Evolutionary conservation across 2,888 invertebrate genomes (phyloP).

Genomic region (Fragum sueziense): DNA sequence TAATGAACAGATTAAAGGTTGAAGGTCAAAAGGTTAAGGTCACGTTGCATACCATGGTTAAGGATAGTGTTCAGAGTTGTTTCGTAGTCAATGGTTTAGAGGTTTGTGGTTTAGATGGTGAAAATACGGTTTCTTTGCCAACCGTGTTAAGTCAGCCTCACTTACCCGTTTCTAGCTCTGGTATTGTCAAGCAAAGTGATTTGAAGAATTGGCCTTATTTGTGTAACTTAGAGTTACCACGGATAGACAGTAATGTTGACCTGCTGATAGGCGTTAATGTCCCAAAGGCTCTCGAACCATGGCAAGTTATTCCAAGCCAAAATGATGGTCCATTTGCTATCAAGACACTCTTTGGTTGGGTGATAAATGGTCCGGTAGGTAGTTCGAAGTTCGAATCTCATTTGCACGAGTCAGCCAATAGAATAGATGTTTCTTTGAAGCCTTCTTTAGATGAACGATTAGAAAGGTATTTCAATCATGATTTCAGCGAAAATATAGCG

Average conservation of each 20-base stretch:
- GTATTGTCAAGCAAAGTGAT: constrained; percentile 9
- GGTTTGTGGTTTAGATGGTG: constrained; percentile 28
- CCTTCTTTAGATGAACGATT: not conserved
- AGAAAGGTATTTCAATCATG: not conserved
- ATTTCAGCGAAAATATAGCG: not conserved
- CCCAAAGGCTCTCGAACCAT: constrained; percentile 56
- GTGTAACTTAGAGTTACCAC: constrained; percentile 20
- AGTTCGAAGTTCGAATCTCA: not conserved
- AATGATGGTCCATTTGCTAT: constrained; percentile 43
- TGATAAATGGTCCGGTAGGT: not conserved
- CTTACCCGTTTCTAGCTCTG: constrained; percentile 30
- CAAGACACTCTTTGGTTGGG: not conserved
- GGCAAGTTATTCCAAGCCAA: constrained; percentile 49
- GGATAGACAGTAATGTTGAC: constrained; percentile 45
- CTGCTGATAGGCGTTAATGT: constrained; percentile 51
- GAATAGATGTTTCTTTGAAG: not conserved
- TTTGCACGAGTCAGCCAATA: not conserved
- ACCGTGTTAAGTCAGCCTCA: constrained; percentile 15
- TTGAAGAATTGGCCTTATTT: constrained; percentile 35
- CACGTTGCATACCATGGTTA: not conserved
- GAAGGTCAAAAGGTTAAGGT: constrained; percentile 4
- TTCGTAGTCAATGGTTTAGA: constrained; percentile 21
- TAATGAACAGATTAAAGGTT: not conserved
- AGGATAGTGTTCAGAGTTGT: not conserved
- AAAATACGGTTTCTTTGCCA: constrained; percentile 18